A percentile compares a stretch with the other conserved stretches of the same genome.
Conservation (phyloP, 2,888 invertebrate species). For the Stenotaenia linearis region DNA sequence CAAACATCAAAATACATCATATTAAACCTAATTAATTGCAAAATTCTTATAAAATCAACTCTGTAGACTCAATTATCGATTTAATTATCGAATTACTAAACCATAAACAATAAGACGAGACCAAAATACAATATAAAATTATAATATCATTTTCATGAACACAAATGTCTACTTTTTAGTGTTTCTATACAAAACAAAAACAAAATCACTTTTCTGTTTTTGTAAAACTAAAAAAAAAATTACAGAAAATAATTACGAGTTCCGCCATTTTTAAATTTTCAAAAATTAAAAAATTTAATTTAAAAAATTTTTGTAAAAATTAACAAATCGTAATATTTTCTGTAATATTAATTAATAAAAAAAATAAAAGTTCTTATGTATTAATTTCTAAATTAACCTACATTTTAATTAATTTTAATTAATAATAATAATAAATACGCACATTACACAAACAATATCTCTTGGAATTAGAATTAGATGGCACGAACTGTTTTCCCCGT, state of each 20-base stretch:
- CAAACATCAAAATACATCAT: conserved; percentile 5
- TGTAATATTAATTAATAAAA: neutral
- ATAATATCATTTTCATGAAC: neutral
- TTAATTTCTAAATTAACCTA: neutral
- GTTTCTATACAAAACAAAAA: neutral
- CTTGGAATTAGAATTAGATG: neutral
- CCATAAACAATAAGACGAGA: no score
- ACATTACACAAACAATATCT: conserved; percentile 12
- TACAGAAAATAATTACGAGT: neutral
- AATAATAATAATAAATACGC: conserved; percentile 3
- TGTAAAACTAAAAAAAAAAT: neutral
- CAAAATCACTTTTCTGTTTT: neutral
- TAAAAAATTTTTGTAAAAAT: no score
- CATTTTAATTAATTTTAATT: no score
- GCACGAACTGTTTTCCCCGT: neutral
- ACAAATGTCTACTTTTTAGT: neutral
- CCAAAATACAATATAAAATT: conserved; percentile 11
- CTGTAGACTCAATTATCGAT: neutral
- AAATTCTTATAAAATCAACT: conserved; percentile 9
- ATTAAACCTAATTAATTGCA: conserved; percentile 1
- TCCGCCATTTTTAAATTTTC: no score
- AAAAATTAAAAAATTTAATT: no score
- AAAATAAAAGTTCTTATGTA: neutral
- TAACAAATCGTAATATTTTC: no score
- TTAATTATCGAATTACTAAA: no score